Evolutionary conservation across 2,888 invertebrate genomes (phyloP), one percentile per base, ranked within the genome.

Genomic region (Cantharis flavilabris): DNA sequence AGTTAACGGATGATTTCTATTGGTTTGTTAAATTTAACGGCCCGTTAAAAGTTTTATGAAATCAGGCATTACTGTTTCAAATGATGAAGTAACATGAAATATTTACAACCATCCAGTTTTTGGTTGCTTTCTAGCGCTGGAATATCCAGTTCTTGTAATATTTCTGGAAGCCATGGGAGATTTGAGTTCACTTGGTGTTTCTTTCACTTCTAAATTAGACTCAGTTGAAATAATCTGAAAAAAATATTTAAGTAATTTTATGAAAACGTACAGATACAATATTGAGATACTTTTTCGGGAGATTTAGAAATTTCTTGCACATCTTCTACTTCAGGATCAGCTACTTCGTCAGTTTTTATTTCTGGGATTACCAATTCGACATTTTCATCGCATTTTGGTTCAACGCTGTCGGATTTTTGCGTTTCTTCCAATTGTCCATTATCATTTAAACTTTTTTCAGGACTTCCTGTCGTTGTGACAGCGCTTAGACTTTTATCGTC

Each of bases 101-200:
- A 33, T 28, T 77, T 89, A 92, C 23, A 93, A 88, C 92, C 93
- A 93, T 13, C 92, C 92, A 73, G 90, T 90, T 85, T 91, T 92
- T 0, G 90, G 91, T 80, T 91, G 91, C 75, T 90, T 85, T 83
- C 90, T 91, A 79, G 90, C 89, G 1, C 90, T 90, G 76, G 89
- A 90, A 64, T 91, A 92, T 2, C 90, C 90, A 7, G 92, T 86
- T 80, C 90, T 90, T 82, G 89, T 88, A 73, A 84, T 85, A 77
- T 85, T 85, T 78, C 84, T 81, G 62, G 81, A 78, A n/a, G 82
- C 62, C 80, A 85, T 72, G 11, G 86, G 86, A 26, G 83, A 81
- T 62, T 79, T 72, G 64, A 28, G 26, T 11, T 7, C 20, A 13
- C 5, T 62, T 11, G 4, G 9, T 23, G 33, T 26, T 18, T 69